Conservation (phyloP, 1,140 invertebrate genomes). For the Saccostrea glomerata region DNA sequence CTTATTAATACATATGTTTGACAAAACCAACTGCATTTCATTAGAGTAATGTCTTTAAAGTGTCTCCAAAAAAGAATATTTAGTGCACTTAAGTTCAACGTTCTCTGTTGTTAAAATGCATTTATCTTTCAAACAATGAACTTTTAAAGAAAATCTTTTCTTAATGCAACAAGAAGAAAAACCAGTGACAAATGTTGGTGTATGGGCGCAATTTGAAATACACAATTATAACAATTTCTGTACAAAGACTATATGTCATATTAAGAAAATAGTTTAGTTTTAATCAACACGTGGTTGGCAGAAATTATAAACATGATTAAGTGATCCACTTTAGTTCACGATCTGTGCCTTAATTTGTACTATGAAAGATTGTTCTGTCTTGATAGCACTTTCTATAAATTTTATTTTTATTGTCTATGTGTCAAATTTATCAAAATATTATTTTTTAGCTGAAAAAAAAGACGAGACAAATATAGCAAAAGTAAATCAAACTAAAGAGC, state of each 20-base stretch:
- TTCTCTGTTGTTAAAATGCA: background rate
- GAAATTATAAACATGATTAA: slow-evolving; percentile 17
- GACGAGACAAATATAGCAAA: background rate
- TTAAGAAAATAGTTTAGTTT: background rate
- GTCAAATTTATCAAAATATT: slow-evolving; percentile 15
- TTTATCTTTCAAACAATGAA: background rate
- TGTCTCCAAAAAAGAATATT: no score
- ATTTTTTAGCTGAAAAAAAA: background rate
- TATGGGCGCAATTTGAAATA: background rate
- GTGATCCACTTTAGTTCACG: slow-evolving; percentile 15
- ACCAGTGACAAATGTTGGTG: background rate
- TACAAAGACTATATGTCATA: slow-evolving; percentile 2
- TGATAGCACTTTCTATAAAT: background rate
- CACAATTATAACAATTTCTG: slow-evolving; percentile 21
- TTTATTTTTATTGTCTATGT: slow-evolving; percentile 23
- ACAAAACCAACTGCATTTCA: no score
- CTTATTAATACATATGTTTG: no score
- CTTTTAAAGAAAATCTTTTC: background rate
- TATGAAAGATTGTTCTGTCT: slow-evolving; percentile 21
- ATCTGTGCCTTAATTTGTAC: background rate
- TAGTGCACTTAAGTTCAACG: no score
- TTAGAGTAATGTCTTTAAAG: no score
- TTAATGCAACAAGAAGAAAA: background rate
- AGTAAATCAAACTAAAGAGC: no score
- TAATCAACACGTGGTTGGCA: slow-evolving; percentile 9